Conservation (phyloP, 1,140 invertebrate genomes). For the Eriocheir sinensis region DNA sequence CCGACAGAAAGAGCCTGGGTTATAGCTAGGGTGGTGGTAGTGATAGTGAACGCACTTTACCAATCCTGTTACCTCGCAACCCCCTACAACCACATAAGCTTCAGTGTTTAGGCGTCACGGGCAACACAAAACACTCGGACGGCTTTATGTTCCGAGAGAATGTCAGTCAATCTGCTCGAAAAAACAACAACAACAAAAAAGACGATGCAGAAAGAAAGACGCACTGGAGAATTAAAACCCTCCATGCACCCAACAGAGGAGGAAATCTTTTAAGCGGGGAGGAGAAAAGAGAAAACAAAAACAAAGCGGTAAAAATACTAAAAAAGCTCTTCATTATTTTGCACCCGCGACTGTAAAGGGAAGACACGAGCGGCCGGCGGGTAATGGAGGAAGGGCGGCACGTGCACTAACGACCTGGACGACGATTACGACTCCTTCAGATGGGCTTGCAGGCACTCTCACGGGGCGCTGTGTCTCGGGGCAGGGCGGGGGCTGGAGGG, state of each 20-base stretch:
- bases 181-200: not conserved
- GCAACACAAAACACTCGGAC: too few species aligned
- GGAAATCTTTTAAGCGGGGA: not conserved
- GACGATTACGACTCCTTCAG: not conserved
- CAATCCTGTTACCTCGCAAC: too few species aligned
- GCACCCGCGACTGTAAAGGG: not conserved
- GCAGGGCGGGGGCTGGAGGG: not conserved
- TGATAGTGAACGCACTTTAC: too few species aligned
- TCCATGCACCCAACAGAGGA: not conserved
- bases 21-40: too few species aligned
- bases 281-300: not conserved
- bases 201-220: too few species aligned
- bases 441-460: not conserved
- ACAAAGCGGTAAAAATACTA: not conserved
- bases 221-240: too few species aligned
- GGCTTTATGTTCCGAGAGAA: not conserved
- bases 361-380: not conserved
- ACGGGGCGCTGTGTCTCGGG: not conserved
- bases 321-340: not conserved
- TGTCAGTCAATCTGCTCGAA: not conserved
- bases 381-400: not conserved
- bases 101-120: not conserved
- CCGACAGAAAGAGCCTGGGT: too few species aligned
- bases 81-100: too few species aligned
- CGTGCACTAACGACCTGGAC: not conserved